A percentile compares a stretch with the other conserved stretches of the same genome.
These are phyloP conservation scores for Chitala chitala DNA, from an alignment of 2,113 vertebrate genomes.

Conservation along the genomic window DNA sequence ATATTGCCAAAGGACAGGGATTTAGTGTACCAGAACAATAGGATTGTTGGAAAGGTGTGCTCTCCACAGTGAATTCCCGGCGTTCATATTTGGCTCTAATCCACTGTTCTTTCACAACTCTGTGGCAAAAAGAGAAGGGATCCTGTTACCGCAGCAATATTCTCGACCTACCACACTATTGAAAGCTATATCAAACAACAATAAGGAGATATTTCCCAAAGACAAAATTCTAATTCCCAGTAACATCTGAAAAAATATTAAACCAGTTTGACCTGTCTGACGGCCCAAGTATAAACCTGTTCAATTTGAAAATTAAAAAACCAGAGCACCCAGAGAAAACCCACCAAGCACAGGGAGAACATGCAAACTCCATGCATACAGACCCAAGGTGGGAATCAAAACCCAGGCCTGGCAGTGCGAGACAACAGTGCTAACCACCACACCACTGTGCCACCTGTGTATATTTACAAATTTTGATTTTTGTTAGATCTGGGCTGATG, in stretches of 20 bases:
- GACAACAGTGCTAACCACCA: too few species aligned
- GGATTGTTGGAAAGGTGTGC: conserved; percentile 51
- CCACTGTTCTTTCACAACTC: conserved; percentile 84
- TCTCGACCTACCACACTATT: neutral
- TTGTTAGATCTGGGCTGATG: too few species aligned
- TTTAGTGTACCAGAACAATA: conserved; percentile 68
- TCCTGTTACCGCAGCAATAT: neutral
- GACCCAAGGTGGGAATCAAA: too few species aligned
- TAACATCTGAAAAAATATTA: neutral
- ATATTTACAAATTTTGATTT: too few species aligned
- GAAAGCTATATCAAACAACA: neutral
- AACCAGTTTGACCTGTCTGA: too few species aligned
- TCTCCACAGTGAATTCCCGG: conserved; percentile 72
- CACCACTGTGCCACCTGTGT: too few species aligned
- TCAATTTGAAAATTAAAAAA: too few species aligned
- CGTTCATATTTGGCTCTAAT: conserved; percentile 89
- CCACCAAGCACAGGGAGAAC: too few species aligned
- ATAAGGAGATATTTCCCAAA: neutral
- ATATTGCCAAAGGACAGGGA: neutral
- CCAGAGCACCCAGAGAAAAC: too few species aligned
- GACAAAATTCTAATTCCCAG: neutral
- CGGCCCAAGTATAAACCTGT: too few species aligned
- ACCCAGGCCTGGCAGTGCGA: too few species aligned
- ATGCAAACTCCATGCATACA: too few species aligned
- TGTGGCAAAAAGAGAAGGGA: conserved; percentile 40